Evolutionary conservation across 2,113 vertebrate species (phyloP), one percentile per base, ranked within the genome.

Genomic region (Oceanites oceanicus): DNA sequence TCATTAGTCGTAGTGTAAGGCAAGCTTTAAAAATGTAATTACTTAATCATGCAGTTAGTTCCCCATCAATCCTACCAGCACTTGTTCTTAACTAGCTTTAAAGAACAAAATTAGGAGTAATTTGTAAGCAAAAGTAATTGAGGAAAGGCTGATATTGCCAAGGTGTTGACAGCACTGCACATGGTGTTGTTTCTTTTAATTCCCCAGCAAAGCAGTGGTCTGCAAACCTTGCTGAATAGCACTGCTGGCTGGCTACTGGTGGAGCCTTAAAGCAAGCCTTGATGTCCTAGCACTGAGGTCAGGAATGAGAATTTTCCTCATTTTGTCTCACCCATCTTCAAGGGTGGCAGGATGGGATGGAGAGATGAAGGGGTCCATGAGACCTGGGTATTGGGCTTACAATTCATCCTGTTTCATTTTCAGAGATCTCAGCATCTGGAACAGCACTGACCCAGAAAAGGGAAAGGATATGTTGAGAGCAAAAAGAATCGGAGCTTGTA

Each of bases 91-190:
- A 98, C 98, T 98, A 98, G 98, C 98, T 98, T 98, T 98, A 97
- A 98, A 98, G 97, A 98, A 98, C 96, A 98, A 97, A 98, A 98
- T 98, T 98, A 98, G 98, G 93, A 98, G 97, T 98, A 98, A 98
- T 98, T 98, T 98, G 98, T 98, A 98, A 98, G 98, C 98, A 98
- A 98, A 98, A 98, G 98, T 98, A 98, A 98, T 98, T 98, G 98
- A 98, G 94, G 97, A 95, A 97, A 97, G 96, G 97, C 97, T 98
- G 98, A 98, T 97, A 98, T 88, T 97, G 96, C 98, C 96, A 98
- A 98, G 98, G 98, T 98, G 98, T 98, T 98, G 98, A 97, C 97
- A 97, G 96, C 96, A 73, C 90, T 53, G 83, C 94, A 97, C 96
- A 96, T 97, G 95, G 77, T 95, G 91, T 26, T 91, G 94, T 97